Evolutionary conservation across 2,113 vertebrate species (phyloP).

Genomic region (Gambusia affinis): DNA sequence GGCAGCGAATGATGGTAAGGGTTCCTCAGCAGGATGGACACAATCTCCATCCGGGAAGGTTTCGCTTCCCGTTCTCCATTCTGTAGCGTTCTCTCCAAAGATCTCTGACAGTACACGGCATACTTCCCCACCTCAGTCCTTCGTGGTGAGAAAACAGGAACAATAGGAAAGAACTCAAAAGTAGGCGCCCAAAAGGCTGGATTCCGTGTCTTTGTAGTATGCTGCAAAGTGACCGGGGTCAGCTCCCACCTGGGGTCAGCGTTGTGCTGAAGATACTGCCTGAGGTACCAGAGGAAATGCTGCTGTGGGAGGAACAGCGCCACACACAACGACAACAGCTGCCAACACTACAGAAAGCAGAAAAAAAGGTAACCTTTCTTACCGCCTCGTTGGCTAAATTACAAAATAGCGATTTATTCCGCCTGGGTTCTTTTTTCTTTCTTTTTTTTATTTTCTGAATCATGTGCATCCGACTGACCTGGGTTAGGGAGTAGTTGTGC

Average conservation of each 20-base stretch:
- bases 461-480: slow-evolving; percentile 76
- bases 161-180: background rate
- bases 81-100: slow-evolving; percentile 84
- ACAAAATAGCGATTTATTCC: background rate
- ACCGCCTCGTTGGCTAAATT: fast-evolving
- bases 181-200: background rate
- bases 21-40: slow-evolving; percentile 91
- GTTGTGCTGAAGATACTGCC: slow-evolving; percentile 85
- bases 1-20: slow-evolving; percentile 91
- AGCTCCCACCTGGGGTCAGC: slow-evolving; percentile 83
- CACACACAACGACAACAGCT: slow-evolving; percentile 88
- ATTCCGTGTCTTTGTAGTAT: background rate
- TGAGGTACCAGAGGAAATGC: slow-evolving; percentile 90
- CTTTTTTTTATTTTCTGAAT: background rate
- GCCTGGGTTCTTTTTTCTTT: background rate
- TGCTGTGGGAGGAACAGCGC: slow-evolving; percentile 91
- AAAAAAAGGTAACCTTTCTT: background rate
- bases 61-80: slow-evolving; percentile 88
- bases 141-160: background rate
- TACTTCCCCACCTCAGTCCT: slow-evolving; percentile 91
- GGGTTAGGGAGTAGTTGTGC: slow-evolving; percentile 86
- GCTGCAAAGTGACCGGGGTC: background rate
- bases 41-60: slow-evolving; percentile 90
- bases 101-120: slow-evolving; percentile 89
- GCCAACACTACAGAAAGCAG: slow-evolving; percentile 83